Conservation (phyloP, 2,797 vertebrate genomes). For the Danio jaintianensis region DNA sequence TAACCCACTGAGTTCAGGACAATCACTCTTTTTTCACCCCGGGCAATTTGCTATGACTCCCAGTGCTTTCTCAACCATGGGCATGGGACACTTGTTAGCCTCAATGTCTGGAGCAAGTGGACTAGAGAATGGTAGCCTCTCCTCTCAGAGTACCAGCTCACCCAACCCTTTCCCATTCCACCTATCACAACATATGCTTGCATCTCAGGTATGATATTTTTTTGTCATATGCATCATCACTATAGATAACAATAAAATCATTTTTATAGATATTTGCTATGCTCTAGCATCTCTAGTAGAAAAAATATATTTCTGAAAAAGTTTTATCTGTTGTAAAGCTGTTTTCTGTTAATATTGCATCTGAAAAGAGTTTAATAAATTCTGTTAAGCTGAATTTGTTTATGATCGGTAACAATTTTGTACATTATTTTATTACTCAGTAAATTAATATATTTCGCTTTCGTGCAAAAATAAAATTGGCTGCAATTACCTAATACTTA, state of each 20-base stretch:
- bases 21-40: conserved; percentile 85
- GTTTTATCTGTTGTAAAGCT: too few relatives aligned
- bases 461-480: neutral
- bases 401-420: neutral
- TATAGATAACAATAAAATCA: neutral
- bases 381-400: neutral
- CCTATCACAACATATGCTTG: conserved; percentile 87
- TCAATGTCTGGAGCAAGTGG: conserved; percentile 82
- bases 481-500: neutral
- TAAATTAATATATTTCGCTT: neutral
- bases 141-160: conserved; percentile 77
- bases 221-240: neutral
- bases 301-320: too few relatives aligned
- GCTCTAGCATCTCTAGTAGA: neutral
- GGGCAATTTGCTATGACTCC: conserved; percentile 83
- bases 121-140: conserved; percentile 80
- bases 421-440: neutral
- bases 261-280: neutral
- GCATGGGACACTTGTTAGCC: conserved; percentile 83
- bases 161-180: conserved; percentile 86
- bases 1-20: conserved; percentile 77
- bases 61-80: conserved; percentile 81
- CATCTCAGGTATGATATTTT: conserved; percentile 85
- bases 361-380: neutral
- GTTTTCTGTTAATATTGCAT: neutral